These are phyloP conservation scores for Labroides dimidiatus DNA, from an alignment of 2,797 vertebrate genomes.

Conservation along the genomic window DNA sequence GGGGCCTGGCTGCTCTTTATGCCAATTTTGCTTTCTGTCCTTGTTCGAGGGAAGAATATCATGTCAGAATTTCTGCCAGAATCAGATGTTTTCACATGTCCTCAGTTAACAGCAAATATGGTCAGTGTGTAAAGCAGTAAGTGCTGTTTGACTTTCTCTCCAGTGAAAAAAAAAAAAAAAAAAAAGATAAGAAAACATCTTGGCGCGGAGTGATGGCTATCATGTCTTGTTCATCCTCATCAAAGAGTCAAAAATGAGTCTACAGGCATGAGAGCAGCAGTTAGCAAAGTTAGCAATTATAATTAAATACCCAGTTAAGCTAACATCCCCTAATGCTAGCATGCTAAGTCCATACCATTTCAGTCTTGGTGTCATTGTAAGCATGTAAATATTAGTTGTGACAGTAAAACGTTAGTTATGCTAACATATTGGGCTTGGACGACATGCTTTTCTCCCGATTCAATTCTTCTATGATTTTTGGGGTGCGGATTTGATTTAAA, in stretches of 20 bases:
- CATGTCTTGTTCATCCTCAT: neutral
- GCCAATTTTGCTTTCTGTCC: constrained; percentile 59
- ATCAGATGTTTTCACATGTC: constrained; percentile 45
- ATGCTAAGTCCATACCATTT: neutral
- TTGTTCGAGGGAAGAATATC: constrained; percentile 57
- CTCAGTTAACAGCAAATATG: constrained; percentile 44
- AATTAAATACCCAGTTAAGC: neutral
- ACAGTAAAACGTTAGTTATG: no score
- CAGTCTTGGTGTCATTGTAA: no score
- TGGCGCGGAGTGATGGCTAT: neutral
- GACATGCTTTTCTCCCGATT: no score
- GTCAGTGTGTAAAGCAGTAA: constrained; percentile 30
- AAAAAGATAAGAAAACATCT: constrained; percentile 3
- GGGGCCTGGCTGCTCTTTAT: constrained; percentile 56
- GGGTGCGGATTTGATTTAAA: no score
- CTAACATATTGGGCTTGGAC: no score
- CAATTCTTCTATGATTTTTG: no score
- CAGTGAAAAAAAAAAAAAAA: constrained; percentile 1
- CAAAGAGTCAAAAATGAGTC: neutral
- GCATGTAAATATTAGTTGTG: no score
- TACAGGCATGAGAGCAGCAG: neutral
- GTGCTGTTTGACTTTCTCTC: constrained; percentile 21
- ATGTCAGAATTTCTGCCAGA: constrained; percentile 59
- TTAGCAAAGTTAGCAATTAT: no score
- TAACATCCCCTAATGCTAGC: neutral